phyloP scores from a whole-genome alignment of 2,113 vertebrate species.

The Hystrix cristata region DNA sequence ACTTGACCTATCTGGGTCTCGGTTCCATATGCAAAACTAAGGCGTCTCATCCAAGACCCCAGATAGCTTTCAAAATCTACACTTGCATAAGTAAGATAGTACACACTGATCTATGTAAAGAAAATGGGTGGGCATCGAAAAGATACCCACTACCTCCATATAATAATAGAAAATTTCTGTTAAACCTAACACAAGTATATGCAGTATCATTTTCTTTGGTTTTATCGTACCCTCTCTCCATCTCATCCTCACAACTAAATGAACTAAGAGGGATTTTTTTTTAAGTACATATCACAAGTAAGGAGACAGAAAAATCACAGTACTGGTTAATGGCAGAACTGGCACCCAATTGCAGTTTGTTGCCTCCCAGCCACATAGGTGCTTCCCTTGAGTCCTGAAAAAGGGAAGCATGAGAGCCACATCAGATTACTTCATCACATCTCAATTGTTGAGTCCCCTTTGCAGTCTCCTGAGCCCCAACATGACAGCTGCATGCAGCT shows the following conservation, averaged over 20 bases:
- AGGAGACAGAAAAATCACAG: background rate
- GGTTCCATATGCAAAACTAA: background rate
- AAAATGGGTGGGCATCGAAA: background rate
- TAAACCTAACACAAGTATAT: background rate
- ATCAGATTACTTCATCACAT: background rate
- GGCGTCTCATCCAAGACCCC: background rate
- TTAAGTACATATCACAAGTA: background rate
- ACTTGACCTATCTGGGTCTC: background rate
- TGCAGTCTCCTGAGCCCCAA: background rate
- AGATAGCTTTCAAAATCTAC: slow-evolving; percentile 14
- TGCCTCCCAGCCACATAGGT: background rate
- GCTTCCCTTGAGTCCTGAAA: background rate
- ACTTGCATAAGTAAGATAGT: background rate
- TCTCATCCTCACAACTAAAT: background rate
- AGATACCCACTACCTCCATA: background rate
- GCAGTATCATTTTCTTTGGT: background rate
- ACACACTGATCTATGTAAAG: background rate
- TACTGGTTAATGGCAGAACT: background rate
- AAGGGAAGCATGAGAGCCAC: background rate
- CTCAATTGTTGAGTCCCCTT: background rate
- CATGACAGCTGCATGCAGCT: background rate
- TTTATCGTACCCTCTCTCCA: background rate
- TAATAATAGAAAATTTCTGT: background rate
- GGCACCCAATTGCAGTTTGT: background rate
- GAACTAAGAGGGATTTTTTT: background rate